Conservation (phyloP, 2,113 vertebrate genomes). For the Paradoxurus hermaphroditus region DNA sequence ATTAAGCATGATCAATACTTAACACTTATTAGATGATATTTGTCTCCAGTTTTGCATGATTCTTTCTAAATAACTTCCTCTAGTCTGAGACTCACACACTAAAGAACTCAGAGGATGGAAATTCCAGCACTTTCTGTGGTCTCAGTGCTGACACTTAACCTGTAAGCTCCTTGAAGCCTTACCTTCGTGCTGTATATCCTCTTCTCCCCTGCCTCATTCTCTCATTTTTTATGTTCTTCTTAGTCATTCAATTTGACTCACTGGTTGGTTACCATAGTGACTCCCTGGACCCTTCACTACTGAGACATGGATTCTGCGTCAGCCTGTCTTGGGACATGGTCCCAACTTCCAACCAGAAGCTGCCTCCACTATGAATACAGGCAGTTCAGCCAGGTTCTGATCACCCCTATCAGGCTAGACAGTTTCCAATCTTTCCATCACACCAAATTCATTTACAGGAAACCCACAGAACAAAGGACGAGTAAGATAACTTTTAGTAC, state of each 20-base stretch:
- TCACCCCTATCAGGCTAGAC: background rate
- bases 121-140: background rate
- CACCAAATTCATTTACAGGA: background rate
- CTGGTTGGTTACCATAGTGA: background rate
- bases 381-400: background rate
- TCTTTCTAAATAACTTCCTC: background rate
- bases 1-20: background rate
- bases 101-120: background rate
- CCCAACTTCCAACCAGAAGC: background rate
- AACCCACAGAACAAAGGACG: background rate
- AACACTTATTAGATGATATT: background rate
- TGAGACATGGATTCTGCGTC: background rate
- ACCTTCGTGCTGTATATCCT: background rate
- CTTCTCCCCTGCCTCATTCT: background rate
- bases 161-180: background rate
- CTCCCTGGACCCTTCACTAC: background rate
- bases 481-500: background rate
- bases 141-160: background rate
- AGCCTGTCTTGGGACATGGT: background rate
- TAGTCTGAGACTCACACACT: background rate
- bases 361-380: background rate
- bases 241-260: background rate
- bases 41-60: background rate
- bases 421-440: background rate
- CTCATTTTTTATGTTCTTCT: background rate